A percentile compares a stretch with the other conserved stretches of the same genome.
Evolutionary conservation across 2,113 vertebrate species (phyloP).

Genomic region (Oenanthe melanoleuca): DNA sequence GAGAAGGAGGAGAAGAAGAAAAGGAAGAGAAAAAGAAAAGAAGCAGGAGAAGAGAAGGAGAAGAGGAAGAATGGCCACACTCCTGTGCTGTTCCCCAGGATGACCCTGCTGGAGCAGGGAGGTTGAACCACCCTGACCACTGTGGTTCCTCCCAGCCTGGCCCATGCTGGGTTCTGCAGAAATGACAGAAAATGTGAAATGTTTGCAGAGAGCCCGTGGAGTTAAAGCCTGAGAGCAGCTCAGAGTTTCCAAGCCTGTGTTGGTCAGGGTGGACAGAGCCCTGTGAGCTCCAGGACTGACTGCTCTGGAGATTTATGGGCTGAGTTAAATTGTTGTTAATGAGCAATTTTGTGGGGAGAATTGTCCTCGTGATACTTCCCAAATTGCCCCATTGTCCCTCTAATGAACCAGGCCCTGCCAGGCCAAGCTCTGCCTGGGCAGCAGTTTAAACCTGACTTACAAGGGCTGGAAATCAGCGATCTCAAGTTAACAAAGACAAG

Average conservation of each 20-base stretch:
- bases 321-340: not conserved
- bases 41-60: too few species aligned
- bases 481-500: slow-evolving; percentile 12
- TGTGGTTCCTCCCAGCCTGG: not conserved
- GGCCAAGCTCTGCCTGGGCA: not conserved
- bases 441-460: not conserved
- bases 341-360: not conserved
- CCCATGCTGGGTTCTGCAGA: not conserved
- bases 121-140: not conserved
- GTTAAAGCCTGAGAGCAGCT: not conserved
- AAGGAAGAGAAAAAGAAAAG: too few species aligned
- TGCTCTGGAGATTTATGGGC: not conserved
- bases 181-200: not conserved
- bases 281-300: not conserved
- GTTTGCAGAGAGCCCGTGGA: not conserved
- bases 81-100: not conserved
- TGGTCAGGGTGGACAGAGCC: rapidly evolving
- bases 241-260: not conserved
- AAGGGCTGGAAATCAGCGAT: not conserved
- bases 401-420: not conserved
- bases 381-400: not conserved
- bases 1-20: rapidly evolving
- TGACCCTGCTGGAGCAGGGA: not conserved
- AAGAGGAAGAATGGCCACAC: not conserved
- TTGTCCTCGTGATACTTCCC: not conserved